Percentiles rank a stretch among this genome's conserved stretches.
These are phyloP conservation scores for Meteorus sp. DNA, from an alignment of 1,140 invertebrate species.

Conservation along the genomic window DNA sequence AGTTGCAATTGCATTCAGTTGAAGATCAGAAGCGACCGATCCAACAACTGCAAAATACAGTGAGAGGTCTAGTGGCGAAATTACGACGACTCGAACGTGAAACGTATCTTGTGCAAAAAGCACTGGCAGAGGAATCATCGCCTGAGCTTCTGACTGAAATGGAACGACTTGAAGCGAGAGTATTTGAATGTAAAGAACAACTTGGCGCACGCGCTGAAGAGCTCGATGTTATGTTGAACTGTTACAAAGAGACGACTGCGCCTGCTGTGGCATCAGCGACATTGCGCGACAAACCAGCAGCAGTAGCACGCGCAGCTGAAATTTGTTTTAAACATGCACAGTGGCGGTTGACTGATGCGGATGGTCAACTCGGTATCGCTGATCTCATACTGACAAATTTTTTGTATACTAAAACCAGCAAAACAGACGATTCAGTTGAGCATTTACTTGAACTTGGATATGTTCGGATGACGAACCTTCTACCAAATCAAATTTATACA, in stretches of 20 bases:
- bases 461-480: constrained; percentile 90
- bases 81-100: constrained; percentile 86
- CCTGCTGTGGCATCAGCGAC: constrained; percentile 53
- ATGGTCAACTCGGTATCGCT: constrained; percentile 95
- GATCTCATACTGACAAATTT: constrained; percentile 96
- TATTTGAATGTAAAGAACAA: constrained; percentile 89
- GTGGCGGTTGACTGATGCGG: constrained; percentile 95
- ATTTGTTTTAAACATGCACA: constrained; percentile 99
- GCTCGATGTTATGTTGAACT: constrained; percentile 84
- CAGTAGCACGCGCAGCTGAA: constrained; percentile 87
- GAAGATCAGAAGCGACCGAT: constrained; percentile 92
- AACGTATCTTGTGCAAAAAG: constrained; percentile 85
- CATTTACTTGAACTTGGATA: constrained; percentile 97
- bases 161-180: constrained; percentile 71
- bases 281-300: constrained; percentile 67
- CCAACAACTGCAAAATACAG: constrained; percentile 85
- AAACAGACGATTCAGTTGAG: constrained; percentile 95
- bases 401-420: constrained; percentile 95
- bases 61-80: constrained; percentile 78
- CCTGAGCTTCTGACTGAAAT: constrained; percentile 68
- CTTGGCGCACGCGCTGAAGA: constrained; percentile 87
- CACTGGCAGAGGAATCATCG: constrained; percentile 72
- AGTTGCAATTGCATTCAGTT: constrained; percentile 84
- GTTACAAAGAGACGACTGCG: constrained; percentile 78
- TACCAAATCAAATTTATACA: constrained; percentile 93